phyloP scores from a whole-genome alignment of 2,797 vertebrate genomes.

The Decapterus maruadsi region DNA sequence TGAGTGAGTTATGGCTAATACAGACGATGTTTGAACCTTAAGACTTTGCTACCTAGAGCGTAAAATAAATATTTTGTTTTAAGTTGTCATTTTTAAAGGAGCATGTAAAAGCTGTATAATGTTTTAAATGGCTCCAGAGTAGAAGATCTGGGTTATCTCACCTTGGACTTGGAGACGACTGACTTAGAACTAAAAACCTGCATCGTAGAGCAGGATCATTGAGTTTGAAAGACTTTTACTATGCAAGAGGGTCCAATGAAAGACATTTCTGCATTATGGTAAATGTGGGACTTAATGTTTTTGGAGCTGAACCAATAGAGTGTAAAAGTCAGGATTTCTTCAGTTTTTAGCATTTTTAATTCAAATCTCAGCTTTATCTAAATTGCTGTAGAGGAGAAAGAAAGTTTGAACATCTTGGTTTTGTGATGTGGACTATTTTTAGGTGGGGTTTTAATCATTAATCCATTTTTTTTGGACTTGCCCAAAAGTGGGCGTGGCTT shows the following conservation, averaged over 20 bases:
- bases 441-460: neutral
- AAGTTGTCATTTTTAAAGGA: constrained; percentile 9
- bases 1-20: neutral
- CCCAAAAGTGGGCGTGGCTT: neutral
- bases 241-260: neutral
- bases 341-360: neutral
- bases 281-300: constrained; percentile 3
- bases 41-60: neutral
- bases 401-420: neutral
- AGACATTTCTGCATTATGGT: neutral
- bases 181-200: neutral
- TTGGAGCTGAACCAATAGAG: neutral
- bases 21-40: neutral
- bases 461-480: too few species aligned
- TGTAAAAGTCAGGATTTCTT: neutral
- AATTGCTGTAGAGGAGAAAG: neutral
- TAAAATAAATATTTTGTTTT: neutral
- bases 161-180: neutral
- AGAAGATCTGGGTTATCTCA: neutral
- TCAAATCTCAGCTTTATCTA: neutral
- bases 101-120: neutral
- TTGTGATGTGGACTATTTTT: neutral
- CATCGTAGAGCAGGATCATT: neutral
- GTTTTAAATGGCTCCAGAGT: neutral
- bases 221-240: neutral